Percentiles rank a stretch among this genome's conserved stretches.
These are phyloP conservation scores for Ascaphus truei DNA, from an alignment of 2,113 vertebrate genomes.

Conservation along the genomic window DNA sequence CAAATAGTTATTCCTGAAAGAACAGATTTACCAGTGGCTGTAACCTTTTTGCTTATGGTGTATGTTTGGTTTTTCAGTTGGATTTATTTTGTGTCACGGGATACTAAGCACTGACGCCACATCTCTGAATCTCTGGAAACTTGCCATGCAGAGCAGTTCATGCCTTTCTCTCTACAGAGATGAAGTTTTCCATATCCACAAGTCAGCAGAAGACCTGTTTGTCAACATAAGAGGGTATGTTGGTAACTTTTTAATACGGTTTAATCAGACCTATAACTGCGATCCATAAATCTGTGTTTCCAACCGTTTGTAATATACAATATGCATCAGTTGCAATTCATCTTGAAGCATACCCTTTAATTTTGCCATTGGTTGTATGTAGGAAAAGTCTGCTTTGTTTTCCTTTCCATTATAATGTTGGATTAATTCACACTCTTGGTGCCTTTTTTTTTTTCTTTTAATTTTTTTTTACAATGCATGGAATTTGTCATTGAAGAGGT, in stretches of 20 bases:
- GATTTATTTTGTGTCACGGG: constrained; percentile 93
- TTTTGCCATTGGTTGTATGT: fast-evolving
- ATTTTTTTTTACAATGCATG: too few relatives aligned
- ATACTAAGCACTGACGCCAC: constrained; percentile 88
- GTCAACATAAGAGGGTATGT: constrained; percentile 94
- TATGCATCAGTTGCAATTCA: too few relatives aligned
- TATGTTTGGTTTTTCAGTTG: constrained; percentile 67
- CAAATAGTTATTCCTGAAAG: too few relatives aligned
- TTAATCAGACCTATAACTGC: background rate
- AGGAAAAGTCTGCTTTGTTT: too few relatives aligned
- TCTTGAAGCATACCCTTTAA: too few relatives aligned
- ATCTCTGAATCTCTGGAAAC: constrained; percentile 90
- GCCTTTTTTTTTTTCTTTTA: too few relatives aligned
- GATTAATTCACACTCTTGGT: too few relatives aligned
- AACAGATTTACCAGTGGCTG: background rate
- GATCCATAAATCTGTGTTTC: background rate
- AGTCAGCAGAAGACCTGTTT: constrained; percentile 94
- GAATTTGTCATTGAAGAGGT: too few relatives aligned
- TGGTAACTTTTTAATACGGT: constrained; percentile 1
- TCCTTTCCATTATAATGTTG: too few relatives aligned
- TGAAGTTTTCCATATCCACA: constrained; percentile 97
- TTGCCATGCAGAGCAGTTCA: constrained; percentile 96
- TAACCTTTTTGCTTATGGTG: background rate
- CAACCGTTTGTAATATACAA: too few relatives aligned
- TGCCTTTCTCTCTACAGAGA: constrained; percentile 95